Evolutionary conservation across 2,113 vertebrate species (phyloP), one percentile per base, ranked within the genome.

Genomic region (Hippocampus abdominalis): DNA sequence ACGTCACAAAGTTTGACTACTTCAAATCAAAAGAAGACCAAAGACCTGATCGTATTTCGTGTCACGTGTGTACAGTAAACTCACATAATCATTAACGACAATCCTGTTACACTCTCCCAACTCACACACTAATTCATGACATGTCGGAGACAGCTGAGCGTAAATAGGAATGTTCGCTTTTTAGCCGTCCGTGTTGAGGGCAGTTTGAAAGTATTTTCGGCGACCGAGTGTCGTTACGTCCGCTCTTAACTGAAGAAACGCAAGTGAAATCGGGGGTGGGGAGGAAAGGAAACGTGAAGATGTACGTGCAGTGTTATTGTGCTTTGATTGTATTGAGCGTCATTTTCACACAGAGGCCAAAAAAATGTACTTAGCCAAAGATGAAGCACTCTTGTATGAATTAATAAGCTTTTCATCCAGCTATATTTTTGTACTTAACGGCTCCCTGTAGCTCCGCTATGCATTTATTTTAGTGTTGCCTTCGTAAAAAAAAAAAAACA

Each of bases 351-450:
- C 15, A 13, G 63, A 6, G 63, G 13, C 40, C 40, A 77, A 69
- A 81, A 81, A 74, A 60, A 84, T 29, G 53, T 73, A 74, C 81
- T 69, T 89, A 87, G 90, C 91, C 90, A 91, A 93, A 91, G 89
- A 90, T 48, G 13, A 78, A 88, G 86, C 87, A 89, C 81, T 91
- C 82, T 21, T 85, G 68, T 86, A 88, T 64, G 42, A 64, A 44
- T 90, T 91, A 85, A 88, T 88, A 89, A 86, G 83, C 86, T 88
- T 86, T 83, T 76, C 87, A 87, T 82, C 73, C 84, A 80, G 77
- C 77, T 85, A 80, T 86, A 86, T 88, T 90, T 90, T 91, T 88
- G 83, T 87, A 88, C 85, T 87, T 85, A 85, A 77, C 67, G 80
- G 13, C 80, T 85, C 88, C 77, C 63, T 86, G 71, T 88, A 86